Evolutionary conservation across 1,140 invertebrate genomes (phyloP), one percentile per base, ranked within the genome.

Genomic region (Penaeus chinensis): DNA sequence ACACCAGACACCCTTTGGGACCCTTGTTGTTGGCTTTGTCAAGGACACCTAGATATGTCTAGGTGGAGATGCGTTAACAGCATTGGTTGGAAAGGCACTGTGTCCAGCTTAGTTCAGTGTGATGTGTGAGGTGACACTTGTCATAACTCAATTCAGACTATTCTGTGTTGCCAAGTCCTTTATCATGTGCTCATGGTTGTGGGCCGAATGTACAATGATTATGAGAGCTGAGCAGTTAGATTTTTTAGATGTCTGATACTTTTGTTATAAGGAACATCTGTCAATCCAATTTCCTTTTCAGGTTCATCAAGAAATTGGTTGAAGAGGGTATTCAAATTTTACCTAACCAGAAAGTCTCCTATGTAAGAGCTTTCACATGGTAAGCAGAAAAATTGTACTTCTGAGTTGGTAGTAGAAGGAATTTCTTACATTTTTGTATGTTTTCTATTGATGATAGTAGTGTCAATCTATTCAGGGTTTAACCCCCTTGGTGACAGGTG

Each of bases 81-180:
- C 22, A 27, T 32, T 27, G 71, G 71, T 74, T 74, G 71, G 71
- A 74, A 74, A 32, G 10, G 42, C n/a, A 54, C 71, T 74, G 71
- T 74, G 71, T 74, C 71, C 71, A 74, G 71, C 71, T 74, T 32
- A 74, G 19, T 74, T 74, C 16, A 74, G 71, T 74, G 27, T 37
- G 42, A 74, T 74, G 22, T 19, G 71, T 20, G 42, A 27, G 71
- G 71, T 74, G 71, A 74, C 42, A 0, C 11, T 32, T 27, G 71
- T 74, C 71, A 74, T 74, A 74, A 74, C 71, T 74, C 71, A 74
- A 74, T 74, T 74, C 71, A 74, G 71, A 74, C 71, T 74, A 74
- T 74, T 74, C 71, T 74, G 71, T 74, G 27, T 16, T 74, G 54
- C 54, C 54, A 16, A 54, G 54, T 54, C 54, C 54, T 54, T 11